Evolutionary conservation across 1,140 invertebrate species (phyloP).

Genomic region (Drosophila athabasca): DNA sequence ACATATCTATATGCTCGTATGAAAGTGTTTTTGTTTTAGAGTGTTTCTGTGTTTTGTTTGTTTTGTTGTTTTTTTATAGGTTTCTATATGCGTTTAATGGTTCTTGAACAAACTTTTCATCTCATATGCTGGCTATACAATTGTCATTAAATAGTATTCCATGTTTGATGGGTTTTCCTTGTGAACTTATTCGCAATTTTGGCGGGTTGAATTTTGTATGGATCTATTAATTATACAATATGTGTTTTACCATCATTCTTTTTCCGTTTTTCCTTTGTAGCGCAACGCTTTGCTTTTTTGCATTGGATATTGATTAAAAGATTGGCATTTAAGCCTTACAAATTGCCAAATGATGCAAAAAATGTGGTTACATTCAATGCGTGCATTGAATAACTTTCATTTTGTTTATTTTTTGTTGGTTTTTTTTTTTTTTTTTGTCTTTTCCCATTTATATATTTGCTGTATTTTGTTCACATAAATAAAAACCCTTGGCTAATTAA

Average conservation of each 20-base stretch:
- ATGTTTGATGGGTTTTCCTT: conserved; percentile 43
- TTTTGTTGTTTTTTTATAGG: conserved; percentile 20
- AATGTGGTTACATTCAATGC: conserved; percentile 32
- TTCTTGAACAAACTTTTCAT: conserved; percentile 29
- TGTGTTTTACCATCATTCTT: conserved; percentile 23
- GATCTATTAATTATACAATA: conserved; percentile 63
- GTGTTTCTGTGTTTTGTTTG: conserved; percentile 43
- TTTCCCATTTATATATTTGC: conserved; percentile 3
- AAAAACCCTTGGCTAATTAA: conserved; percentile 57
- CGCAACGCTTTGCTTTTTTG: conserved; percentile 23
- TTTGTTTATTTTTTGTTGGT: conserved; percentile 16
- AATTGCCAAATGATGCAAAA: conserved; percentile 49
- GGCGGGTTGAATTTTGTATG: conserved; percentile 72
- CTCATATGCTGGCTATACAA: conserved; percentile 35
- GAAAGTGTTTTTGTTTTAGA: conserved; percentile 14
- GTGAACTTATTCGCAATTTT: conserved; percentile 66
- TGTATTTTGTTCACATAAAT: neutral
- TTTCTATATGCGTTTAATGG: conserved; percentile 32
- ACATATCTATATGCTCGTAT: conserved; percentile 29
- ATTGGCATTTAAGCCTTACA: conserved; percentile 44
- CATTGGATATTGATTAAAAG: conserved; percentile 57
- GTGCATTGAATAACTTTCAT: conserved; percentile 31
- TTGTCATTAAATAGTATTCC: conserved; percentile 35
- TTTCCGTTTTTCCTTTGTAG: conserved; percentile 3
- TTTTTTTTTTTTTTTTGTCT: conserved; percentile 12